These are phyloP conservation scores for Leptinotarsa juncta DNA, from an alignment of 2,888 invertebrate genomes.

Conservation along the genomic window DNA sequence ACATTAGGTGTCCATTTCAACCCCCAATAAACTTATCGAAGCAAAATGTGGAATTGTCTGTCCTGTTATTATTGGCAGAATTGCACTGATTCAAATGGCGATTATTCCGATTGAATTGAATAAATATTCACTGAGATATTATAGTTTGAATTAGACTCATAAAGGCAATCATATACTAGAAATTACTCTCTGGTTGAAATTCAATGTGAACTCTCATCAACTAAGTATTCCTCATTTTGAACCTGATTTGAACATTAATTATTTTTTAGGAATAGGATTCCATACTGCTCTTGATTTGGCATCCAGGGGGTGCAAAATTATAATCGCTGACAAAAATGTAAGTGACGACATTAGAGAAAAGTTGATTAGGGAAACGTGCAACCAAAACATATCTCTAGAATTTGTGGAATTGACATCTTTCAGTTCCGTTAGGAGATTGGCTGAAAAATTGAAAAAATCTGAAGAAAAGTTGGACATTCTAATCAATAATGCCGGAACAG, in stretches of 20 bases:
- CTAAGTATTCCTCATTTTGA: too few relatives aligned
- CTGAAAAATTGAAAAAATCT: conserved; percentile 68
- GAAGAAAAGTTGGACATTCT: conserved; percentile 72
- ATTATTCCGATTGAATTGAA: too few relatives aligned
- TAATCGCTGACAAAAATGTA: conserved; percentile 65
- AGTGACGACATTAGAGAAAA: conserved; percentile 50
- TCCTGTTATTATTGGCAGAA: too few relatives aligned
- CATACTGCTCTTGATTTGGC: conserved; percentile 65
- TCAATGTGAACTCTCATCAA: too few relatives aligned
- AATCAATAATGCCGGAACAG: conserved; percentile 75
- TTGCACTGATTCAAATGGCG: too few relatives aligned
- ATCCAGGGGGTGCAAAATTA: conserved; percentile 67
- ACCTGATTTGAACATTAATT: neutral
- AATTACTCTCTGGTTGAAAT: too few relatives aligned
- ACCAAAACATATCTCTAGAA: conserved; percentile 60
- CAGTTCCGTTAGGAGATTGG: conserved; percentile 71
- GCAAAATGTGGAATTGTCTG: too few relatives aligned
- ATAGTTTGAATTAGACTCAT: too few relatives aligned
- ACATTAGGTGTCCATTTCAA: too few relatives aligned
- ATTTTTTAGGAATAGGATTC: conserved; percentile 63
- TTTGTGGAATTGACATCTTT: conserved; percentile 69
- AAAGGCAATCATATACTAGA: too few relatives aligned
- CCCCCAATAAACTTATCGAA: too few relatives aligned
- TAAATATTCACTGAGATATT: too few relatives aligned
- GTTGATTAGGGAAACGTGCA: conserved; percentile 57